Conservation (phyloP, 1,140 invertebrate species). For the Globodera rostochiensis region DNA sequence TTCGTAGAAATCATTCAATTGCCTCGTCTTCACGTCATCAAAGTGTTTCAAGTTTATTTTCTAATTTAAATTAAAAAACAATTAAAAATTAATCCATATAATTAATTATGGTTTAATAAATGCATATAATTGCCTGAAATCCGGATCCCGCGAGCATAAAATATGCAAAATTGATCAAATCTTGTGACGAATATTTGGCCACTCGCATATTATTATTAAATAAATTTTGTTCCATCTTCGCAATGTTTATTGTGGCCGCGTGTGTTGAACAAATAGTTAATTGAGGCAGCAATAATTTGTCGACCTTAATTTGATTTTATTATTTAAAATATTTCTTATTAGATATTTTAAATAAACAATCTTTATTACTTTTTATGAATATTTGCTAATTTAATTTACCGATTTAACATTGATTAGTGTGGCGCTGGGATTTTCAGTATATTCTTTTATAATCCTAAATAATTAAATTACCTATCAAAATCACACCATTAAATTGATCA, state of each 20-base stretch:
- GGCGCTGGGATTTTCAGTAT: conserved; percentile 27
- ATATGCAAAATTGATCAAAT: conserved; percentile 43
- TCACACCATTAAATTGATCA: conserved; percentile 3
- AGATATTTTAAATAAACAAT: not conserved
- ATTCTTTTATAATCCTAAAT: conserved; percentile 36
- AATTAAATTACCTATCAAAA: not conserved
- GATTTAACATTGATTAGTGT: conserved; percentile 35
- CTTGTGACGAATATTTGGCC: conserved; percentile 9
- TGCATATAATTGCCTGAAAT: conserved; percentile 25
- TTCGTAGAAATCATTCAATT: conserved; percentile 24
- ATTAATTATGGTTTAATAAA: not conserved
- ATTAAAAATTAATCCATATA: too few relatives aligned
- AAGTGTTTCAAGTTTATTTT: conserved; percentile 1
- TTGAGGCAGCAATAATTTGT: conserved; percentile 42
- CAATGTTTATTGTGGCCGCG: conserved; percentile 29
- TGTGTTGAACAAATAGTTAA: conserved; percentile 37
- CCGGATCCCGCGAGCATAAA: conserved; percentile 41
- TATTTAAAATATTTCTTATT: not conserved
- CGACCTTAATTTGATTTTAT: conserved; percentile 26
- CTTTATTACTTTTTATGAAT: conserved; percentile 12
- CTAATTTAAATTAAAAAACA: not conserved
- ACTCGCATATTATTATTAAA: conserved; percentile 12
- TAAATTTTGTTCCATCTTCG: conserved; percentile 24
- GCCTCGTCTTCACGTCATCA: not conserved
- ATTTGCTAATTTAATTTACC: conserved; percentile 14